Evolutionary conservation across 2,113 vertebrate genomes (phyloP).

Genomic region (Myodes glareolus): DNA sequence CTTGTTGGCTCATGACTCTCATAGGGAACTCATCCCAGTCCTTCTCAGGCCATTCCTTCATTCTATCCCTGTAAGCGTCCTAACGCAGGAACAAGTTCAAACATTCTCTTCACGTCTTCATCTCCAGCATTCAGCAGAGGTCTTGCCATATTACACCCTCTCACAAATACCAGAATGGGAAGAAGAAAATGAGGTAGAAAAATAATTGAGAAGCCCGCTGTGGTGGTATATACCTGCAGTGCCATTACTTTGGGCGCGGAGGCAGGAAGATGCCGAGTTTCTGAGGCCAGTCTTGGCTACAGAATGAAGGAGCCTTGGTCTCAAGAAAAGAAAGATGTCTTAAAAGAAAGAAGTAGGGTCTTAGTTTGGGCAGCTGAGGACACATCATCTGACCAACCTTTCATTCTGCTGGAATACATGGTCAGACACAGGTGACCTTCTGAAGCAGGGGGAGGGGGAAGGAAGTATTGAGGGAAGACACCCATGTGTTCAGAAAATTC

Average conservation of each 20-base stretch:
- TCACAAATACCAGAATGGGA: slow-evolving; percentile 1
- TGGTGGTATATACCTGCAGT: neutral
- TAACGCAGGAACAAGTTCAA: neutral
- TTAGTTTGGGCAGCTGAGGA: neutral
- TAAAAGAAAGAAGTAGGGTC: neutral
- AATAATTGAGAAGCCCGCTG: neutral
- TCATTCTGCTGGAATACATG: neutral
- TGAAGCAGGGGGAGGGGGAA: neutral
- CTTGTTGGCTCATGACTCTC: neutral
- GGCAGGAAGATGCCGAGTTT: neutral
- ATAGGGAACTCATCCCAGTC: no score
- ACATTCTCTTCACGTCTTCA: neutral
- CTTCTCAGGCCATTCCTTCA: neutral
- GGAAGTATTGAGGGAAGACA: neutral
- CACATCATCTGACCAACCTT: neutral
- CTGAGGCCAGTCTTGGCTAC: neutral
- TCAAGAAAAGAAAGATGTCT: neutral
- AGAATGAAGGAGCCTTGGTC: neutral
- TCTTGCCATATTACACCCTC: neutral
- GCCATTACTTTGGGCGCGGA: neutral
- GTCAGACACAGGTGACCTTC: neutral
- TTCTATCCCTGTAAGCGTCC: neutral
- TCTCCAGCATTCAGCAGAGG: neutral
- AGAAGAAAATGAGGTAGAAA: neutral
- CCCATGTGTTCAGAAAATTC: neutral